Evolutionary conservation across 64 coral and sea anemone genomes (phyloP).

Genomic region (Porites australiensis): DNA sequence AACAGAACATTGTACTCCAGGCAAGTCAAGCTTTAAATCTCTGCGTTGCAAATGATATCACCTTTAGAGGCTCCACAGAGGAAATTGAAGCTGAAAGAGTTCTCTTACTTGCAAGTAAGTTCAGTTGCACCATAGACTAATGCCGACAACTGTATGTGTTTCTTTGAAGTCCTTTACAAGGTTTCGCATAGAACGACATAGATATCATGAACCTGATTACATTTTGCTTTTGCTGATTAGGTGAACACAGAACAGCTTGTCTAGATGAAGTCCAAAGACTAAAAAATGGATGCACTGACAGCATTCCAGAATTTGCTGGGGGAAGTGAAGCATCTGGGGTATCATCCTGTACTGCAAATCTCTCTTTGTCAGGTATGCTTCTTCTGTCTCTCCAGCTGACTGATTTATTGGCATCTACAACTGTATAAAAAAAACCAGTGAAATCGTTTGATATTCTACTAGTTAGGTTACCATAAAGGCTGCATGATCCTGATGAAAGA

Average conservation of each 20-base stretch:
- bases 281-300: constrained; percentile 61
- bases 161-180: too few species aligned
- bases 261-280: constrained; percentile 93
- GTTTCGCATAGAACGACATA: too few species aligned
- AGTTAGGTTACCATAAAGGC: too few species aligned
- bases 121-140: neutral
- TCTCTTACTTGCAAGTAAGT: constrained; percentile 90
- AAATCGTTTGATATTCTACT: too few species aligned
- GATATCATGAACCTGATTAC: neutral
- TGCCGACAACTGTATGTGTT: too few species aligned
- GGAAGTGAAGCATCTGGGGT: constrained; percentile 5
- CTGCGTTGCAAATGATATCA: constrained; percentile 86
- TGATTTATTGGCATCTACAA: neutral
- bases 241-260: constrained; percentile 93
- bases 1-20: constrained; percentile 98
- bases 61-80: constrained; percentile 89
- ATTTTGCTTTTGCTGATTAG: constrained; percentile 13
- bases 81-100: constrained; percentile 97
- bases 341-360: constrained; percentile 71
- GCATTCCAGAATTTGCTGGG: constrained; percentile 19
- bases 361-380: constrained; percentile 79
- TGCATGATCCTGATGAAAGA: too few species aligned
- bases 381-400: neutral
- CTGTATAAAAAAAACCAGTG: neutral
- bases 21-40: constrained; percentile 91